These are phyloP conservation scores for Brachyhypopomus occidentalis DNA, from an alignment of 2,113 vertebrate genomes.

Conservation along the genomic window DNA sequence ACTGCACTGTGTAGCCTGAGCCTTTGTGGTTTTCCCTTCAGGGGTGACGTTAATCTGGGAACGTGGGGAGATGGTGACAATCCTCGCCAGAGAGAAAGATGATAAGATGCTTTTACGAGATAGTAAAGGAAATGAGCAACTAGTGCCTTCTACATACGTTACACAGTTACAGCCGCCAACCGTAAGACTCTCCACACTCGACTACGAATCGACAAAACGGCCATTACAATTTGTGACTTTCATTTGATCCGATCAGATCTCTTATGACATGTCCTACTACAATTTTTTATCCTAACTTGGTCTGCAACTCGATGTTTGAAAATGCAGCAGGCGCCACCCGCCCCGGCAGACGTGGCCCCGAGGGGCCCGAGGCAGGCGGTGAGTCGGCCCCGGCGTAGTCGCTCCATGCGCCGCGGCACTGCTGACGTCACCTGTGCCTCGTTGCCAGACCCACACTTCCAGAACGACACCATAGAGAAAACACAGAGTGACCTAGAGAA, in stretches of 20 bases:
- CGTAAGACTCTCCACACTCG: constrained; percentile 51
- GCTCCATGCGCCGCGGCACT: constrained; percentile 62
- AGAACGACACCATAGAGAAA: constrained; percentile 75
- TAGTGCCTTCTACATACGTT: constrained; percentile 63
- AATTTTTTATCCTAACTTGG: background rate
- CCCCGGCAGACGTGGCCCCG: constrained; percentile 42
- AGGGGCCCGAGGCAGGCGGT: constrained; percentile 59
- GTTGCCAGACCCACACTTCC: constrained; percentile 74
- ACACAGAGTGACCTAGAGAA: constrained; percentile 74
- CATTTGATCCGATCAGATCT: background rate
- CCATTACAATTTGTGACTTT: background rate
- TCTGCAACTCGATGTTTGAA: constrained; percentile 44
- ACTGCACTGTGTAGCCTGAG: background rate
- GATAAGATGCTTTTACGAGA: constrained; percentile 63
- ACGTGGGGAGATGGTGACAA: constrained; percentile 54
- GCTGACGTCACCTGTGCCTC: constrained; percentile 63
- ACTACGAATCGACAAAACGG: background rate
- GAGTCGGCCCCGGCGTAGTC: constrained; percentile 59
- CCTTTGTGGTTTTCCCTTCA: constrained; percentile 1
- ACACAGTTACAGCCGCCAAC: constrained; percentile 45
- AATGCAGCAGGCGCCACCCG: constrained; percentile 51
- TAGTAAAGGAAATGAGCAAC: constrained; percentile 59
- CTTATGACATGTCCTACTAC: too few relatives aligned
- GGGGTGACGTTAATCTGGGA: constrained; percentile 51
- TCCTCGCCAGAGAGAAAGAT: constrained; percentile 43